Evolutionary conservation across 2,888 invertebrate species (phyloP).

Genomic region (Imbricaverruca yamaguchii): DNA sequence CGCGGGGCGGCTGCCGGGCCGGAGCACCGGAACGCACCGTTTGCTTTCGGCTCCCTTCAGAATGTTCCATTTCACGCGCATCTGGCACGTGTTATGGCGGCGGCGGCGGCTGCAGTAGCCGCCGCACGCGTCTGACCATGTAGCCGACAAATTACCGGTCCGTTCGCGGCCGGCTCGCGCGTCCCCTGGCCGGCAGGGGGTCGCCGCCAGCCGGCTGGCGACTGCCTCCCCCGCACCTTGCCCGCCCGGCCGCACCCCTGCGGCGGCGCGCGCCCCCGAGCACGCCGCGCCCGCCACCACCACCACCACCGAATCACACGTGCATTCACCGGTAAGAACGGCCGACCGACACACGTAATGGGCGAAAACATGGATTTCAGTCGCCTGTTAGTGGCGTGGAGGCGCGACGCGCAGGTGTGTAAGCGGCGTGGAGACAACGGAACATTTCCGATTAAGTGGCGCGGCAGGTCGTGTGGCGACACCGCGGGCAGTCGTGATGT

Average conservation of each 20-base stretch:
- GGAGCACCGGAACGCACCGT: background rate
- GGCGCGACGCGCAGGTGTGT: background rate
- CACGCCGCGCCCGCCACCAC: background rate
- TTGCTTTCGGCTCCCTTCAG: background rate
- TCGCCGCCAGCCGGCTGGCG: background rate
- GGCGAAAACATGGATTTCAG: slow-evolving; percentile 20
- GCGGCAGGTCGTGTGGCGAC: too few species aligned
- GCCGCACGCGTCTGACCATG: background rate
- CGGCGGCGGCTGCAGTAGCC: background rate
- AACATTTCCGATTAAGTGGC: background rate
- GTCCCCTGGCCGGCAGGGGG: too few species aligned
- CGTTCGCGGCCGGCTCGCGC: background rate
- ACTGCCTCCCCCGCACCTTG: background rate
- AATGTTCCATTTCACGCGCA: background rate
- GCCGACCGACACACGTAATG: slow-evolving; percentile 4
- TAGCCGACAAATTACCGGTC: background rate
- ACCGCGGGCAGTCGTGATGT: too few species aligned
- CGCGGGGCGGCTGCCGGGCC: background rate
- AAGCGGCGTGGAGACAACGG: slow-evolving; percentile 17
- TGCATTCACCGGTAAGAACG: background rate
- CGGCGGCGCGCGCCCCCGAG: background rate
- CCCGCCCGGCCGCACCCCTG: background rate
- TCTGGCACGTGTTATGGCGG: background rate
- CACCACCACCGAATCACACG: background rate
- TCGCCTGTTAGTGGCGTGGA: slow-evolving; percentile 8